These are phyloP conservation scores for Numida meleagris DNA, from an alignment of 2,113 vertebrate species.

Conservation along the genomic window DNA sequence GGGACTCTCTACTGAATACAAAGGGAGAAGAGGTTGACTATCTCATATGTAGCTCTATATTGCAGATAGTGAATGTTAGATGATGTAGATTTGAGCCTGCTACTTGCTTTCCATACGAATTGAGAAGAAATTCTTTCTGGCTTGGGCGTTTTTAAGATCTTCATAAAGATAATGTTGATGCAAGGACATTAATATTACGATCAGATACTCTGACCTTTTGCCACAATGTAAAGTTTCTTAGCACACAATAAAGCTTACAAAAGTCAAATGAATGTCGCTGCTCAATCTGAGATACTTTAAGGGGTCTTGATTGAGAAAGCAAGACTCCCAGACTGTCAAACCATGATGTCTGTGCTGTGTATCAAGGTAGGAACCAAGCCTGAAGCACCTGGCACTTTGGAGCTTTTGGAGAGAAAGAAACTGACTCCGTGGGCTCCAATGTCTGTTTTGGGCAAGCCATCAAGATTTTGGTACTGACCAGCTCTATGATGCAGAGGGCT, in stretches of 20 bases:
- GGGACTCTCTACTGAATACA: neutral
- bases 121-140: neutral
- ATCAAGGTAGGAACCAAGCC: neutral
- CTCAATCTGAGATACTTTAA: neutral
- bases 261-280: neutral
- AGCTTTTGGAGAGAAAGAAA: neutral
- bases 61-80: neutral
- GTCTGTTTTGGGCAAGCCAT: neutral
- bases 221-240: neutral
- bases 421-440: rapidly evolving
- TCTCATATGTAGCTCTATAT: neutral
- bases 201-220: neutral
- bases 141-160: neutral
- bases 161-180: neutral
- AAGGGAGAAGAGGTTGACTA: neutral
- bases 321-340: neutral
- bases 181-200: neutral
- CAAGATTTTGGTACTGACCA: neutral
- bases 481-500: neutral
- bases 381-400: neutral
- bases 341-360: neutral
- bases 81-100: neutral
- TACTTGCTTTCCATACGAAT: neutral
- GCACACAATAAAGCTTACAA: neutral
- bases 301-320: neutral